Base-by-base conservation (phyloP, 2,888 invertebrate species). In the Agrotis exclamationis region DNA sequence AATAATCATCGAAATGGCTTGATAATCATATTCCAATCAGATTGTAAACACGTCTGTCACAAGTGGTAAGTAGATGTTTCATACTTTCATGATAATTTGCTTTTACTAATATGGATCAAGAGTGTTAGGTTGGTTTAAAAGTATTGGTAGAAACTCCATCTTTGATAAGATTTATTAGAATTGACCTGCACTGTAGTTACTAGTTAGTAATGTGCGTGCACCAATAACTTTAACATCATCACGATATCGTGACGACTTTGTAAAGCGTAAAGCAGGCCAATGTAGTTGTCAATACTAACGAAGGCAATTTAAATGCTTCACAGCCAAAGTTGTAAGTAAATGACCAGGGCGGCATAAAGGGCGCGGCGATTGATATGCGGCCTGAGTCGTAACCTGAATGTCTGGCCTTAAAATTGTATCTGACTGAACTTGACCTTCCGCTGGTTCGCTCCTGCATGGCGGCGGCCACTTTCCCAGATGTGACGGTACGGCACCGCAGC, bases 351-450 rank as follows among this genome's bases (percentile, higher is more conserved):
- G 70, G 67, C 58, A 69, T 75, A 80, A 84, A 84, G 77, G 78
- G 80, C 77, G 69, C 83, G 77, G 80, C 78, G 60, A 77, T 81
- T 81, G 67, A 76, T 67, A 86, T 85, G 79, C 83, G 76, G 72
- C 33, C 63, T 63, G 63, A 74, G 74, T 47, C 66, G 59, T 65
- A 83, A 85, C 83, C 85, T 85, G 84, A 87, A 84, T 86, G 82
- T 84, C 74, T 81, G 86, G 79, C 86, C 87, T 87, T 85, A 71
- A 84, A 84, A 79, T 67, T 74, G 70, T 66, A 72, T 79, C 84
- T 93, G 94, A 20, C 33, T 56, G 56, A 94, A 93, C 95, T 95
- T 95, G 95, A 95, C 95, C 94, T 94, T 94, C 89, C 86, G 59
- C 68, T 90, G 91, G 89, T 72, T 87, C 84, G 71, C 71, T 92